Evolutionary conservation across 2,888 invertebrate species (phyloP).

Genomic region (Aricia artaxerxes): DNA sequence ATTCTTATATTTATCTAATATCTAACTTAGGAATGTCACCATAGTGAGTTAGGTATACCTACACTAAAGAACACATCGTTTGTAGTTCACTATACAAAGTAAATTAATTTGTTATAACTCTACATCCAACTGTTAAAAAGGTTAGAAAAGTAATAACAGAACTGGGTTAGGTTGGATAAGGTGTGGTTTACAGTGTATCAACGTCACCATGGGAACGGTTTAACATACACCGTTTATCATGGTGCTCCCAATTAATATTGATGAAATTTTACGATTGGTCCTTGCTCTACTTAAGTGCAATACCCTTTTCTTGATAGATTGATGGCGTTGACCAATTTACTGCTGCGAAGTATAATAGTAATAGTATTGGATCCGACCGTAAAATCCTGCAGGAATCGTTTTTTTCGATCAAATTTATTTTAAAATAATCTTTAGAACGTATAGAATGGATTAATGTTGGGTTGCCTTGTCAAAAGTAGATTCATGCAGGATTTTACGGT

Average conservation of each 20-base stretch:
- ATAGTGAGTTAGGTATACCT: neutral
- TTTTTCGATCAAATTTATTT: no score
- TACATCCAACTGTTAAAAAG: neutral
- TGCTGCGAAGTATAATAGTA: neutral
- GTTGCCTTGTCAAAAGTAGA: no score
- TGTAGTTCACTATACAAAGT: neutral
- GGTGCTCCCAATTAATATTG: slow-evolving; percentile 63
- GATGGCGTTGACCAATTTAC: neutral
- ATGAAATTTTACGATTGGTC: slow-evolving; percentile 55
- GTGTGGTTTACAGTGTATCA: slow-evolving; percentile 63
- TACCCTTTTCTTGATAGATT: slow-evolving; percentile 12
- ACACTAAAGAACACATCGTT: neutral
- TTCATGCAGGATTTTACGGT: no score
- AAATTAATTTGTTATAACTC: neutral
- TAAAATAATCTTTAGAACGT: no score
- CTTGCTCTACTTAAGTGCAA: neutral
- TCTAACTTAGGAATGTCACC: neutral
- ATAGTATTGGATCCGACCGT: neutral
- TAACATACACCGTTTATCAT: slow-evolving; percentile 49
- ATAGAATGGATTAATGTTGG: no score
- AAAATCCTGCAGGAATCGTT: no score
- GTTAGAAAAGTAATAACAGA: slow-evolving; percentile 36
- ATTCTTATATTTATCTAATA: neutral
- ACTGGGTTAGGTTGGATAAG: slow-evolving; percentile 55
- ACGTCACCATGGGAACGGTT: slow-evolving; percentile 61